phyloP scores from a whole-genome alignment of 2,113 vertebrate genomes.

The Camelus bactrianus region DNA sequence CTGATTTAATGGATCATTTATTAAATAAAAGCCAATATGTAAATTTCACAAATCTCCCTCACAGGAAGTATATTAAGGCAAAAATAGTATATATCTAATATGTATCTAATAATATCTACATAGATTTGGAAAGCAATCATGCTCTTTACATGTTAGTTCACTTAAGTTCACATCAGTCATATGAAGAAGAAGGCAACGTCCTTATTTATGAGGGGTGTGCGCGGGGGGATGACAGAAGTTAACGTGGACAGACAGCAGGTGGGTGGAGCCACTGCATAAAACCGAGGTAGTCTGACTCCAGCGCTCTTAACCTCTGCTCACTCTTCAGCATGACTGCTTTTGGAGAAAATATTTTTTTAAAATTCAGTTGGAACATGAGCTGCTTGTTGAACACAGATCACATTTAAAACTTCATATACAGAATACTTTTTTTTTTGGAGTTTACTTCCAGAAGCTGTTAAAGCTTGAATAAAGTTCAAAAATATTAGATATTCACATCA shows the following conservation, averaged over 20 bases:
- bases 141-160: not conserved
- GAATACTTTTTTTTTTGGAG: not conserved
- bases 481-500: not conserved
- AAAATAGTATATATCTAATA: not conserved
- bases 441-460: not conserved
- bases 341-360: not conserved
- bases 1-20: not conserved
- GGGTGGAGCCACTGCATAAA: not conserved
- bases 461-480: not conserved
- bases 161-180: not conserved
- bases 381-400: not conserved
- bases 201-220: not conserved
- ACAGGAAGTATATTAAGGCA: not conserved
- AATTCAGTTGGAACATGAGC: not conserved
- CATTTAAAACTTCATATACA: not conserved
- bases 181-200: not conserved
- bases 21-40: not conserved
- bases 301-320: not conserved
- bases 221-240: not conserved
- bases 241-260: not conserved
- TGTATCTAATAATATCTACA: no score
- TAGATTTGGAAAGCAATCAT: not conserved
- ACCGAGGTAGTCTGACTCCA: fast-evolving
- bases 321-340: not conserved
- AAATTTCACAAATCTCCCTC: not conserved